A percentile compares a stretch with the other conserved stretches of the same genome.
These are phyloP conservation scores for Silurus asotus DNA, from an alignment of 2,113 vertebrate genomes.

Conservation along the genomic window DNA sequence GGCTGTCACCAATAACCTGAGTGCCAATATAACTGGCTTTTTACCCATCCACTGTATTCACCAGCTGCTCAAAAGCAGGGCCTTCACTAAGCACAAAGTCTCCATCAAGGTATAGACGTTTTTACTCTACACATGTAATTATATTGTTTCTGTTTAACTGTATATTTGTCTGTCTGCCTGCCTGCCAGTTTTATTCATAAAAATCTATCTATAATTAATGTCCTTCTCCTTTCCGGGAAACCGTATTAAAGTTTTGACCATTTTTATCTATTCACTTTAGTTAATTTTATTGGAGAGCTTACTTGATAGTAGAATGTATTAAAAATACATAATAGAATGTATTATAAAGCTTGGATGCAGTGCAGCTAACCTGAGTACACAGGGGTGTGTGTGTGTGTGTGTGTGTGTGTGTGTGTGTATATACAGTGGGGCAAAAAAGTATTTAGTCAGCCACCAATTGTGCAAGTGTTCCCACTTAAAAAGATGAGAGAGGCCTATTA, in stretches of 20 bases:
- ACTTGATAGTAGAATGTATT: background rate
- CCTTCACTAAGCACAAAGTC: slow-evolving; percentile 99
- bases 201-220: too few relatives aligned
- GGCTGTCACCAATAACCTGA: slow-evolving; percentile 91
- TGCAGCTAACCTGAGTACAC: background rate
- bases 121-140: background rate
- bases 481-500: too few relatives aligned
- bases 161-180: too few relatives aligned
- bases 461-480: too few relatives aligned
- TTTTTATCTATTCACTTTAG: background rate
- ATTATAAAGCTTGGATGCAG: background rate
- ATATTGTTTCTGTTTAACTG: background rate
- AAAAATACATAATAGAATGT: background rate
- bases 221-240: too few relatives aligned
- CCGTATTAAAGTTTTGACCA: too few relatives aligned
- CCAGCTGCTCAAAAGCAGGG: slow-evolving; percentile 91
- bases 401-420: too few relatives aligned
- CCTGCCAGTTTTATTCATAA: too few relatives aligned
- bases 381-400: too few relatives aligned
- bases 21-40: slow-evolving; percentile 95
- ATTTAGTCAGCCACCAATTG: too few relatives aligned
- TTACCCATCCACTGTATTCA: slow-evolving; percentile 98
- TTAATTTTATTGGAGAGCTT: too few relatives aligned
- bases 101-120: slow-evolving; percentile 87
- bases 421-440: too few relatives aligned